Evolutionary conservation across 2,797 vertebrate genomes (phyloP).

Genomic region (Aotus griseimembra): DNA sequence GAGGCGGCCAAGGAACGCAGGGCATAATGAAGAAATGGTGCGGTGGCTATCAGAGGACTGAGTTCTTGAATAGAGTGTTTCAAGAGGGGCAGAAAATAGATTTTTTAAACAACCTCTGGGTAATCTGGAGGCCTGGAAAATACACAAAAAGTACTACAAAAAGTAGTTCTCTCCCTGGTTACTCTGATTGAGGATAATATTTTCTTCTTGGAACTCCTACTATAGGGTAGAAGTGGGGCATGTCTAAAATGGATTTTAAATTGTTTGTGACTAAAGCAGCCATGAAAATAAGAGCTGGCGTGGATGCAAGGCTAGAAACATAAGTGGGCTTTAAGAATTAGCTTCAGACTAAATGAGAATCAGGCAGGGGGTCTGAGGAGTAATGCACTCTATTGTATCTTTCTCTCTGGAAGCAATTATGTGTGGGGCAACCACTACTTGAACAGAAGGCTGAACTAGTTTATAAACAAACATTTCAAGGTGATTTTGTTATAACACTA

Average conservation of each 20-base stretch:
- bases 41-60: background rate
- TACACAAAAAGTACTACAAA: background rate
- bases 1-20: background rate
- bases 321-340: conserved; percentile 10
- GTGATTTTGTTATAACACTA: background rate
- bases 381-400: background rate
- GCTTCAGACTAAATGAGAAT: background rate
- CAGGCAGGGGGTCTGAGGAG: background rate
- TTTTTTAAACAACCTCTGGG: conserved; percentile 35
- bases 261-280: conserved; percentile 27
- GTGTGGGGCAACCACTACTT: background rate
- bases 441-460: background rate
- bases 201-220: conserved; percentile 11
- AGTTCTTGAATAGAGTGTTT: conserved; percentile 28
- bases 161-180: background rate
- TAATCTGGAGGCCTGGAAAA: conserved; percentile 12
- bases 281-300: conserved; percentile 26
- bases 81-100: conserved; percentile 52
- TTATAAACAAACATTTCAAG: conserved; percentile 35
- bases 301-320: background rate
- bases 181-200: background rate
- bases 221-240: background rate
- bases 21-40: background rate
- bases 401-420: conserved; percentile 50
- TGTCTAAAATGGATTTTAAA: conserved; percentile 13